Conservation (phyloP, 2,888 invertebrate species). For the Stictocephala bisonia region DNA sequence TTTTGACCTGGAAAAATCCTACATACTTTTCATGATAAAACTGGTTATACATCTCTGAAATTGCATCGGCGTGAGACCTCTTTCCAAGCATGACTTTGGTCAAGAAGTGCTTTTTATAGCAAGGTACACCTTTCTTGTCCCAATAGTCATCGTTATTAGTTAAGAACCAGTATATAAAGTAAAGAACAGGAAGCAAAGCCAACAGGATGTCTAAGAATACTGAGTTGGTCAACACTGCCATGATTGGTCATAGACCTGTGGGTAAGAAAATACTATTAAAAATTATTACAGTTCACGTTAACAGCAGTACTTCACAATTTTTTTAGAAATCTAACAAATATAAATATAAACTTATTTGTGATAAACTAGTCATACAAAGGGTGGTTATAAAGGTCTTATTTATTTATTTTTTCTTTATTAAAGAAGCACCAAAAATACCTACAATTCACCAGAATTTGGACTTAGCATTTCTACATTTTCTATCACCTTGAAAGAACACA, state of each 20-base stretch:
- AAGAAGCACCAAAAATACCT: too few species aligned
- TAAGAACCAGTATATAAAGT: conserved; percentile 1
- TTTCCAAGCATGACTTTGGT: background rate
- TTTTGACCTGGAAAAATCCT: conserved; percentile 1
- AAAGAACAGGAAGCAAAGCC: background rate
- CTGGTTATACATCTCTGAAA: conserved; percentile 22
- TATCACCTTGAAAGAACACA: too few species aligned
- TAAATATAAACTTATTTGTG: too few species aligned
- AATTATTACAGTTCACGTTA: too few species aligned
- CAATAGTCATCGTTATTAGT: background rate
- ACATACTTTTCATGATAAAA: conserved; percentile 43
- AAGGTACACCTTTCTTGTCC: conserved; percentile 12
- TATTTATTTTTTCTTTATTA: too few species aligned
- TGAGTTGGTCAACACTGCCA: background rate
- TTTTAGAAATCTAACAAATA: too few species aligned
- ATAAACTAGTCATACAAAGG: too few species aligned
- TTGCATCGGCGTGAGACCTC: background rate
- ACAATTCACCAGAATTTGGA: too few species aligned
- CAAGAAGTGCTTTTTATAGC: background rate
- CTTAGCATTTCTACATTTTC: too few species aligned
- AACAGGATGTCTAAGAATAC: background rate
- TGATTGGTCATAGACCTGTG: background rate
- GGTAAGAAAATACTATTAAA: too few species aligned
- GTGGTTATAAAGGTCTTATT: too few species aligned
- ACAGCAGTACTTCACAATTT: too few species aligned